Base-by-base conservation (phyloP, 2,797 vertebrate species). In the Rousettus madagascariensis region DNA sequence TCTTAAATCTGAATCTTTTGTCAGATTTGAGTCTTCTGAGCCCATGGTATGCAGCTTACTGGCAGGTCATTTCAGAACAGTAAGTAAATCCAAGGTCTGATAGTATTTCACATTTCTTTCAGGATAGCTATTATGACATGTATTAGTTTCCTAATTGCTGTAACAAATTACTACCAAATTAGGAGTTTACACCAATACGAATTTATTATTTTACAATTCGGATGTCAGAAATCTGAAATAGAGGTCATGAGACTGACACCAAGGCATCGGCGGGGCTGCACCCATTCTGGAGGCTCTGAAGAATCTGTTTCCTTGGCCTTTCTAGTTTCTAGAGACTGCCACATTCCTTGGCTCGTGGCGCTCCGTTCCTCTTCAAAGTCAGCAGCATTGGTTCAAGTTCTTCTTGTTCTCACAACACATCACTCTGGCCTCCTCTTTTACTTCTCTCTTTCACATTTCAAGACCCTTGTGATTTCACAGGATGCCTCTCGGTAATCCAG, bases 261-360 rank as follows among this genome's bases (percentile, higher is more conserved):
- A 51, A 33, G 43, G 33, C 53, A 46, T 5, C 2, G 69, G 26
- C 1, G 49, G 71, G 33, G 5, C 28, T 65, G n/a, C 11, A 0
- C 26, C 33, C 11, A 1, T 36, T 89, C 26, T 19, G 17, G 43
- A 36, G 51, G 2, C 36, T 79, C 26, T 4, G 68, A 17, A 24
- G 49, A 55, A 22, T 16, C 30, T 1, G 0, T 43, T 17, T 28
- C 28, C 22, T 36, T 4, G 8, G 11, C 16, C 8, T 26, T 11
- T 4, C 63, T 4, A 9, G 9, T 30, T 65, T 59, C 68, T 12
- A 16, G 30, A 30, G 24, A n/a, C 15, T 43, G 53, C 53, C 61
- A 26, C 13, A 1, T 15, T 12, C 79, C 36, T 22, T 24, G 30
- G 51, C 12, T 24, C 0, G 0, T 1, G 2, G 3, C 8, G 7